These are phyloP conservation scores for Trichomalopsis sarcophagae DNA, from an alignment of 1,140 invertebrate genomes.

Conservation along the genomic window DNA sequence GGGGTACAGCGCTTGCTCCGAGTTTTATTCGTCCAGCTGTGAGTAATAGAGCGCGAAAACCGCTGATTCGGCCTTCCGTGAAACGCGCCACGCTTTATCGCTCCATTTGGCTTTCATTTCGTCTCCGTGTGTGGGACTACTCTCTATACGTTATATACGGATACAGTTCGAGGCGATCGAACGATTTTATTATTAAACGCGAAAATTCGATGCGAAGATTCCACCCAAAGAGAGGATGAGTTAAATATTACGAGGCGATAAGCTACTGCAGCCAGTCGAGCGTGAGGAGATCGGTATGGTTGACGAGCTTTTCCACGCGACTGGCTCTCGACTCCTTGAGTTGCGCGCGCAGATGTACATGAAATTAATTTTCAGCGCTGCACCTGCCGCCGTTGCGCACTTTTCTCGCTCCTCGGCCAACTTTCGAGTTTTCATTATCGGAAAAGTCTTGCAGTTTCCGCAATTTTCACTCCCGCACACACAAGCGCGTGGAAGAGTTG, in stretches of 20 bases:
- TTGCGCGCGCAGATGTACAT: background rate
- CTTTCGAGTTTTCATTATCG: constrained; percentile 20
- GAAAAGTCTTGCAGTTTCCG: constrained; percentile 20
- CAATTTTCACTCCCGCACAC: background rate
- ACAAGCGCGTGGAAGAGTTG: background rate
- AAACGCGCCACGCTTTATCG: constrained; percentile 48
- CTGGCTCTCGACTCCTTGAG: constrained; percentile 23
- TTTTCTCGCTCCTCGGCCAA: background rate
- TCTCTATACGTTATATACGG: constrained; percentile 11
- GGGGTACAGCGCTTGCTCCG: background rate
- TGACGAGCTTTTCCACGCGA: constrained; percentile 42
- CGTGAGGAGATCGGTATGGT: constrained; percentile 18
- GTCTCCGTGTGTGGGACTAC: constrained; percentile 23
- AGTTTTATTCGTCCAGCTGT: constrained; percentile 28
- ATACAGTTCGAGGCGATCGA: background rate
- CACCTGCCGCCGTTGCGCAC: constrained; percentile 54
- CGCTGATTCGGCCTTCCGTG: constrained; percentile 46
- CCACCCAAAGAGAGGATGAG: background rate
- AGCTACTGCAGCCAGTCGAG: background rate
- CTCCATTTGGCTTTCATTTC: constrained; percentile 55
- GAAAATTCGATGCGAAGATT: background rate
- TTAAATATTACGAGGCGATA: constrained; percentile 36
- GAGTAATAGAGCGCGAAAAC: constrained; percentile 53
- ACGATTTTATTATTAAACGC: background rate
- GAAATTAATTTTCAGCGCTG: constrained; percentile 67